A percentile compares a stretch with the other conserved stretches of the same genome.
These are phyloP conservation scores for Atta texana DNA, from an alignment of 1,140 invertebrate genomes.

Conservation along the genomic window DNA sequence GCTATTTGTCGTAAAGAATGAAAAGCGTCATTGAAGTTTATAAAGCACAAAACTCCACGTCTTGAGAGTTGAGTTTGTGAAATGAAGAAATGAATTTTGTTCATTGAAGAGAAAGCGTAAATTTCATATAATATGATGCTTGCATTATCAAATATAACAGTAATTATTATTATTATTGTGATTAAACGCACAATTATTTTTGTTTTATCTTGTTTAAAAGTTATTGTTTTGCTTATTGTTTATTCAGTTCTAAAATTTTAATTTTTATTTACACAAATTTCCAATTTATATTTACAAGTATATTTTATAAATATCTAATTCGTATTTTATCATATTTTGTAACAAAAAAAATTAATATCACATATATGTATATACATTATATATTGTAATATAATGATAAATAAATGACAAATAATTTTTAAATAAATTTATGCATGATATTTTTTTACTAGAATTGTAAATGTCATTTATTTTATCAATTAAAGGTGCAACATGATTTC, in stretches of 20 bases:
- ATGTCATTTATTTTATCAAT: slow-evolving; percentile 41
- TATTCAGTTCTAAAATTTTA: background rate
- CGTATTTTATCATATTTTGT: background rate
- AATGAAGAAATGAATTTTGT: slow-evolving; percentile 36
- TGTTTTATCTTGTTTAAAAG: background rate
- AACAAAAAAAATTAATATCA: background rate
- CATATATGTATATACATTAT: background rate
- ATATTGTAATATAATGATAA: background rate
- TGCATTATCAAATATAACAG: background rate
- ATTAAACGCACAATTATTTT: background rate
- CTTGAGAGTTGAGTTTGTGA: slow-evolving; percentile 19
- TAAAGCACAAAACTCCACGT: background rate
- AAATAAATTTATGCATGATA: slow-evolving; percentile 15
- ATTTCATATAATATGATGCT: background rate
- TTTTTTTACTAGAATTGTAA: background rate
- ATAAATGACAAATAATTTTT: slow-evolving; percentile 23
- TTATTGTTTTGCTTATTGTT: no score
- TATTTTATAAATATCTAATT: background rate
- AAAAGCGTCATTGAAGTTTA: slow-evolving; percentile 40
- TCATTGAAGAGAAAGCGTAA: background rate
- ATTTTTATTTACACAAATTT: background rate
- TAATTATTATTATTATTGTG: background rate
- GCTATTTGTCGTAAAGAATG: slow-evolving; percentile 19
- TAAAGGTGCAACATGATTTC: slow-evolving; percentile 30
- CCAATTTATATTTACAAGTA: background rate